Evolutionary conservation across 2,888 invertebrate species (phyloP).

Genomic region (Ptychoptera contaminata): DNA sequence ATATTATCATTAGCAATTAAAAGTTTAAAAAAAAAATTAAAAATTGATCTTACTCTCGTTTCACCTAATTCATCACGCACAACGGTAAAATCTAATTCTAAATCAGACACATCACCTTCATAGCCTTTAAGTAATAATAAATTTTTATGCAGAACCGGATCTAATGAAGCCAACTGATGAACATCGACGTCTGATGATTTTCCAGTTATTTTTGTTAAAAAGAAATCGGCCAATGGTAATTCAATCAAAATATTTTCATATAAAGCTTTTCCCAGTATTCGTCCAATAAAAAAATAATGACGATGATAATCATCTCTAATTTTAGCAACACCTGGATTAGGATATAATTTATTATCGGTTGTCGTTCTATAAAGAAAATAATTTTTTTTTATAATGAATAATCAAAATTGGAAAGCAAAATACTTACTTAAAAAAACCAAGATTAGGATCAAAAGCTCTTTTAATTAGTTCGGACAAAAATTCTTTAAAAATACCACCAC

Average conservation of each 20-base stretch:
- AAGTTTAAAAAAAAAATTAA: conserved; percentile 17
- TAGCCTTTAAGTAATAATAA: conserved; percentile 76
- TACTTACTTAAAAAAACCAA: conserved; percentile 66
- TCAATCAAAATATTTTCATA: conserved; percentile 93
- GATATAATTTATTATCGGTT: conserved; percentile 85
- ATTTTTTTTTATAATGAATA: neutral
- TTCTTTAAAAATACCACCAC: conserved; percentile 92
- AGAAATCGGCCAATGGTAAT: conserved; percentile 89
- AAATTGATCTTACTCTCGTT: conserved; percentile 37
- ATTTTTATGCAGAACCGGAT: conserved; percentile 75
- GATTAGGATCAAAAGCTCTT: conserved; percentile 91
- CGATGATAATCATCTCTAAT: conserved; percentile 71
- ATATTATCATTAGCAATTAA: too few species aligned
- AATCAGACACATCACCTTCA: conserved; percentile 67
- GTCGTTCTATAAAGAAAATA: conserved; percentile 39
- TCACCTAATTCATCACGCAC: conserved; percentile 81
- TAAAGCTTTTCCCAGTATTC: conserved; percentile 87
- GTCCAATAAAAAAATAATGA: conserved; percentile 89
- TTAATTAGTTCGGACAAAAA: conserved; percentile 86
- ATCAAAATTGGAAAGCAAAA: neutral
- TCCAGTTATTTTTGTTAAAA: conserved; percentile 74
- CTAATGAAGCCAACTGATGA: conserved; percentile 84
- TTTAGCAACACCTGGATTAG: conserved; percentile 82
- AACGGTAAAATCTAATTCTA: conserved; percentile 86
- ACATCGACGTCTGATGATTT: conserved; percentile 60